These are phyloP conservation scores for Melopsittacus undulatus DNA, from an alignment of 2,797 vertebrate genomes.

Conservation along the genomic window DNA sequence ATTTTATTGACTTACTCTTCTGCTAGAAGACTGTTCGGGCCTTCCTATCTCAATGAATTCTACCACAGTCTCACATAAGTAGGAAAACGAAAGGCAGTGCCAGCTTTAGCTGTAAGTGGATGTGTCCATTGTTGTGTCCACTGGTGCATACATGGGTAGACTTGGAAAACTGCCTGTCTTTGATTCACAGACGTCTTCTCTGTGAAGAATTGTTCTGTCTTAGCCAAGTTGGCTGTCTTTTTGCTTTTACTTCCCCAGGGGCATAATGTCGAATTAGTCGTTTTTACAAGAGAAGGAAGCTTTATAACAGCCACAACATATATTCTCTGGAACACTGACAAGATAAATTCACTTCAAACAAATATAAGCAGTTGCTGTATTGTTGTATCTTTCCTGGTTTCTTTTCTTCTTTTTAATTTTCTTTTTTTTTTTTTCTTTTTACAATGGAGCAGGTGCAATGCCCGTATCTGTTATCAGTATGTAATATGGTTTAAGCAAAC, in stretches of 20 bases:
- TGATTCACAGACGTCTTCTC: not conserved
- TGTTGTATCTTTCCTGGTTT: not conserved
- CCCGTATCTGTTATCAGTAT: conserved; percentile 30
- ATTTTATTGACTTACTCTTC: not conserved
- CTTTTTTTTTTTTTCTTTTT: not conserved
- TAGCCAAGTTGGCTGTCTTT: not conserved
- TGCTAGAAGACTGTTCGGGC: not conserved
- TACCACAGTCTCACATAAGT: not conserved
- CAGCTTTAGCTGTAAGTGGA: not conserved
- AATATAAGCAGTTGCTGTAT: not conserved
- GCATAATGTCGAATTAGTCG: conserved; percentile 31
- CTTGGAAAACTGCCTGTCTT: conserved; percentile 1
- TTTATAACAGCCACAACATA: conserved; percentile 15
- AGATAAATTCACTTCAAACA: not conserved
- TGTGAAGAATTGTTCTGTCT: not conserved
- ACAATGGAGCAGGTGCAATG: conserved; percentile 45
- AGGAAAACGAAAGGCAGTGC: not conserved
- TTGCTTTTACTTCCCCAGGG: conserved; percentile 19
- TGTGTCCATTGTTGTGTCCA: not conserved
- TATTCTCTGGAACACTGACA: not conserved
- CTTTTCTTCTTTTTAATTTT: not conserved
- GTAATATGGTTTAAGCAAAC: conserved; percentile 55
- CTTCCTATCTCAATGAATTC: not conserved
- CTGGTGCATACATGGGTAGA: not conserved
- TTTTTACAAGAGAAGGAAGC: conserved; percentile 25